Evolutionary conservation across 2,797 vertebrate species (phyloP), one percentile per base, ranked within the genome.

Genomic region (Chaenodraco wilsoni): DNA sequence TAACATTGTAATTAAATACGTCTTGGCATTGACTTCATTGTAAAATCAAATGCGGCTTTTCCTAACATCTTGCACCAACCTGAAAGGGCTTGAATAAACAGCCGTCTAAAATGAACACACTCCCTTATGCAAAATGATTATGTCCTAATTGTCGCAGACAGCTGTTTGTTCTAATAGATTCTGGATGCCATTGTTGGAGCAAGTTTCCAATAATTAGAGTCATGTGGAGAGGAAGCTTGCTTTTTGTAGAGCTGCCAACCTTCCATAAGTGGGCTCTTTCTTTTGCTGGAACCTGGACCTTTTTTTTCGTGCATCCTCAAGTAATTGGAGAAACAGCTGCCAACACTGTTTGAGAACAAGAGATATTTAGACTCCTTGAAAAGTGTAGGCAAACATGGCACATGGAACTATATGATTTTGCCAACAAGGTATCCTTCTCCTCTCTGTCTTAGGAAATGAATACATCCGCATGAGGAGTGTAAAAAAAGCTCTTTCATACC

Each of bases 81-180:
- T 71, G 61, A 87, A 86, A 68, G 52, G 69, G 69, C 65, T 77
- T 74, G 70, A 82, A 86, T 78, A 85, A 88, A 86, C 66, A 84
- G 60, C 69, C 57, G 49, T 40, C 58, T 72, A 79, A 83, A 87
- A 79, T 45, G 61, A 78, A 87, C 78, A 82, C 74, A 74, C 74
- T 79, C 77, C 86, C 82, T 70, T 43, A 78, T 81, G 76, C 76
- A 81, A 90, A 89, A 84, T 85, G 74, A 87, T 82, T 68, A 73
- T 76, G 75, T 87, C 76, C 76, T 91, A 90, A 93, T 89, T 92
- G 89, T 92, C 83, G 84, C 40, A 58, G 88, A 89, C 92, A 94
- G 88, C 90, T 94, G 91, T 90, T 92, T 88, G 82, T 91, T 91
- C 87, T 91, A 91, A 92, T 90, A 91, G 88, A 92, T 91, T 91